Conservation (phyloP, 2,888 invertebrate genomes). For the Elegia similella region DNA sequence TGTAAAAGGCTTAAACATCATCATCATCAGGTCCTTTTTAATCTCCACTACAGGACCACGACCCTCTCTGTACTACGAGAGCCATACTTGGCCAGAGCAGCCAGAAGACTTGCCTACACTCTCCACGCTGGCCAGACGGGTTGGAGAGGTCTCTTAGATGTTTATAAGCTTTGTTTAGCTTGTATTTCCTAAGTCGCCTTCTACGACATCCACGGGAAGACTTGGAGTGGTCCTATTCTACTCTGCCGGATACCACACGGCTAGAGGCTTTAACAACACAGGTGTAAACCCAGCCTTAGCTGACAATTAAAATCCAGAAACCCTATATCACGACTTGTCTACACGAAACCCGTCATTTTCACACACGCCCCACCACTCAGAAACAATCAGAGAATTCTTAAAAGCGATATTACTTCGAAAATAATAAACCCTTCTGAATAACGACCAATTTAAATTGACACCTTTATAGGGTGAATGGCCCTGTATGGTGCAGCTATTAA, state of each 20-base stretch:
- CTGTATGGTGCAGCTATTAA: neutral
- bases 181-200: too few species aligned
- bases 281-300: neutral
- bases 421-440: constrained; percentile 12
- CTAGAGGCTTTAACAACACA: neutral
- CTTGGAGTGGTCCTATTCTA: too few species aligned
- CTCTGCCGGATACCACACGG: neutral
- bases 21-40: too few species aligned
- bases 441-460: neutral
- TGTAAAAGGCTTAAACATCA: too few species aligned
- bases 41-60: too few species aligned
- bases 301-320: neutral
- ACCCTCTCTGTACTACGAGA: too few species aligned
- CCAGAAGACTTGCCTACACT: too few species aligned
- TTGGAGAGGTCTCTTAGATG: too few species aligned
- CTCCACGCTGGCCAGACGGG: too few species aligned
- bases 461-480: neutral
- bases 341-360: neutral
- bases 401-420: constrained; percentile 14
- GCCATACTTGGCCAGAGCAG: too few species aligned
- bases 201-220: too few species aligned
- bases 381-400: constrained; percentile 16
- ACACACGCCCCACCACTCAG: constrained; percentile 10
- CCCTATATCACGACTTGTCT: neutral
- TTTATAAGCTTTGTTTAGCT: too few species aligned